Base-by-base conservation (phyloP, 1,140 invertebrate species). In the Drosophila nebulosa region DNA sequence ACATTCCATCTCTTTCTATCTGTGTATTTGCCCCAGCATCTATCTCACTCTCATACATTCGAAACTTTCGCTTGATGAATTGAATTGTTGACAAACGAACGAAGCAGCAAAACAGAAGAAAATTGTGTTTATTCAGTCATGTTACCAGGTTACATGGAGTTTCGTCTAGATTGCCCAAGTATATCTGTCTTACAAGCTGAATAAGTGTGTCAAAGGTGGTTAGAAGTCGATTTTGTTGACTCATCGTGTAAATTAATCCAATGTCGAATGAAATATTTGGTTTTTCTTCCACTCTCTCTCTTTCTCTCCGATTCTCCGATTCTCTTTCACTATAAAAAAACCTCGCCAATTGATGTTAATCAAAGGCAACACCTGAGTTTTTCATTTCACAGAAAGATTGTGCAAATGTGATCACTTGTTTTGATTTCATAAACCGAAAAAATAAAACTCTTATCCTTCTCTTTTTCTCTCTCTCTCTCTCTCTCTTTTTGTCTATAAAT, bases 61-160 rank as follows among this genome's bases (percentile, higher is more conserved):
- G 59, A 80, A 85, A 85, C 78, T 85, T 78, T 78, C 64, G 70
- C 83, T 78, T 86, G 83, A 86, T 86, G 83, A 88, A 86, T 86
- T 88, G 83, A 86, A 88, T 85, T 88, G 81, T 86, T 86, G 78
- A 86, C 81, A 86, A 71, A 27, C 36, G 62, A 70, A 64, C 64
- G 52, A 74, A 77, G 61, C 81, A 74, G 83, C 83, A 81, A 88
- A 86, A 86, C 69, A 78, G 66, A 71, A 67, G 78, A 73, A 86
- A 86, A 86, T 86, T 86, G 81, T 86, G 83, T 86, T 86, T 86
- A 86, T 83, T 86, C 83, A 86, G 83, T 86, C 81, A 88, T 78
- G 74, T 88, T 86, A 73, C 81, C 39, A 76, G 78, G 61, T 77
- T 71, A 79, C 60, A 67, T 65, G 52, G 52, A 42, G 39, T 63